A percentile compares a stretch with the other conserved stretches of the same genome.
Conservation (phyloP, 1,140 invertebrate genomes). For the Chelonus insularis region DNA sequence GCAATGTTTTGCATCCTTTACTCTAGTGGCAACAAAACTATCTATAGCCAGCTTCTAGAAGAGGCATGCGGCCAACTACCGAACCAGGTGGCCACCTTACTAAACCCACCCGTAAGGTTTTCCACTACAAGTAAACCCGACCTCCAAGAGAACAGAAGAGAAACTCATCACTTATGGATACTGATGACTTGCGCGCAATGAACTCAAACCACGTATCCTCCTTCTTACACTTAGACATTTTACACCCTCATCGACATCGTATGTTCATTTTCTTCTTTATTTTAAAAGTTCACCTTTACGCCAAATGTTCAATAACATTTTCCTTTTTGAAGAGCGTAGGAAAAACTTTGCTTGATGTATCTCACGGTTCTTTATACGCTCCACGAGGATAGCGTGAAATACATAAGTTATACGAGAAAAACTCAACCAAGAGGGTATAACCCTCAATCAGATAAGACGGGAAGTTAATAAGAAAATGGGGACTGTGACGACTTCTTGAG, state of each 20-base stretch:
- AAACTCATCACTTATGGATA: conserved; percentile 62
- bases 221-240: conserved; percentile 11
- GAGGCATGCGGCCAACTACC: conserved; percentile 48
- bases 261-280: conserved; percentile 1
- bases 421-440: conserved; percentile 22
- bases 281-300: background rate
- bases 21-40: background rate
- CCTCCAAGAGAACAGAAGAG: conserved; percentile 33
- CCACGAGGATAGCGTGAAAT: background rate
- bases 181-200: conserved; percentile 62
- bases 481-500: background rate
- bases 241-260: background rate
- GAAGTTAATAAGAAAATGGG: conserved; percentile 33
- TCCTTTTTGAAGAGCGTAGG: conserved; percentile 35
- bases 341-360: conserved; percentile 26
- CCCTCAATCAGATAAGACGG: conserved; percentile 30
- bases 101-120: conserved; percentile 31
- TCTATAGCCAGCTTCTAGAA: background rate
- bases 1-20: background rate
- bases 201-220: conserved; percentile 48
- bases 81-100: conserved; percentile 51
- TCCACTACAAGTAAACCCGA: conserved; percentile 25
- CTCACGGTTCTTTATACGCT: conserved; percentile 19
- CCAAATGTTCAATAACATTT: conserved; percentile 55
- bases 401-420: conserved; percentile 17